Evolutionary conservation across 2,113 vertebrate species (phyloP), one percentile per base, ranked within the genome.

Genomic region (Ammodytes marinus): DNA sequence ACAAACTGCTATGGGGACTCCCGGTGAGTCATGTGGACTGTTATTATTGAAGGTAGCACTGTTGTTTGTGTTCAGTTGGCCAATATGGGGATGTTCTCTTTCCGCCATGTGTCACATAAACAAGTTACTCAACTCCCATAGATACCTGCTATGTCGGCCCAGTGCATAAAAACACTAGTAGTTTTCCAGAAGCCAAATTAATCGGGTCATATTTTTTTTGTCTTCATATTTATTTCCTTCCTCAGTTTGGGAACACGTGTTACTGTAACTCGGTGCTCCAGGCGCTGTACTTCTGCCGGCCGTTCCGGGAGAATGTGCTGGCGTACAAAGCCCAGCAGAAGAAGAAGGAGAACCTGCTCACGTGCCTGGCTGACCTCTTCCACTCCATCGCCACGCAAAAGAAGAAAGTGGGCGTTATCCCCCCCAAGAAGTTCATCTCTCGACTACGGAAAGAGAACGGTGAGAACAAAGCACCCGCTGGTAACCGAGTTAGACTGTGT

Each of bases 211-310:
- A 2, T 55, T 4, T 10, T n/a, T 43, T 64, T 17, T 53, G 54
- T 74, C 37, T 39, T 46, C 10, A 6, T 60, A 15, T 68, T 19
- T 50, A 10, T 17, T 59, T 54, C 54, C 13, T 5, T 80, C 92
- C 59, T 77, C 95, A 99, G 98, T 99, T 99, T 83, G 98, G 98
- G 78, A 99, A 99, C 96, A 99, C 98, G 0, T 99, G 98, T 89
- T 99, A 99, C 96, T 99, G 98, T 92, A 99, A 99, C 95, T 99
- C 98, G 0, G 98, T 99, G 95, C 96, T 99, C 43, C 98, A 99
- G 95, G 98, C 98, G 0, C 71, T 99, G 67, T 99, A 98, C 87
- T 99, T 99, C 94, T 99, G 98, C 94, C 96, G 97, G 86, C 98
- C 98, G 0, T 99, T 99, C 93, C 96, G 98, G 87, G 98, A 99